phyloP scores from a whole-genome alignment of 2,113 vertebrate genomes.

The Chaetodon trifascialis region DNA sequence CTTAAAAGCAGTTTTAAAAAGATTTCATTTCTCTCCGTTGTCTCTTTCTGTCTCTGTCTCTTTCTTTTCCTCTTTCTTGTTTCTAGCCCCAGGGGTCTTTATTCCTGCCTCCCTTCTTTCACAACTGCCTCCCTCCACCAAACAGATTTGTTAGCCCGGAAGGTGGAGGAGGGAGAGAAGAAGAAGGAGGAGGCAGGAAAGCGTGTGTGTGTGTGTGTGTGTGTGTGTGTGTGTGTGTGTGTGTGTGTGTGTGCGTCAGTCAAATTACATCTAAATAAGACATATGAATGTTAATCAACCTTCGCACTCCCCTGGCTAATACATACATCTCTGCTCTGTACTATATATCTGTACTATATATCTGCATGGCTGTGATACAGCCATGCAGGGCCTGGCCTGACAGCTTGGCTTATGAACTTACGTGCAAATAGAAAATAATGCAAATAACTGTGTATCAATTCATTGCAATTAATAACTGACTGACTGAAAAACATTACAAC shows the following conservation, averaged over 20 bases:
- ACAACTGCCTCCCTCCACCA: conserved; percentile 47
- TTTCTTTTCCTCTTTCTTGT: conserved; percentile 43
- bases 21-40: conserved; percentile 29
- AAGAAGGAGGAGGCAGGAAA: neutral
- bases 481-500: neutral
- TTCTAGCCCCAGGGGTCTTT: conserved; percentile 44
- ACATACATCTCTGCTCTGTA: neutral
- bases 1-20: conserved; percentile 56
- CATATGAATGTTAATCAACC: conserved; percentile 62
- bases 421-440: neutral
- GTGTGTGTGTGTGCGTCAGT: conserved; percentile 36
- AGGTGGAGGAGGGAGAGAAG: conserved; percentile 4
- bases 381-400: neutral
- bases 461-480: conserved; percentile 2
- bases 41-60: conserved; percentile 32
- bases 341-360: no score
- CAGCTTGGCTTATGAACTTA: neutral
- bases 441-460: neutral
- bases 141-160: conserved; percentile 56
- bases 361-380: no score
- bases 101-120: conserved; percentile 49
- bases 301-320: conserved; percentile 50
- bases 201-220: neutral
- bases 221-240: neutral
- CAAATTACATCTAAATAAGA: conserved; percentile 60